Evolutionary conservation across 1,140 invertebrate genomes (phyloP).

Genomic region (Sycophila sp.): DNA sequence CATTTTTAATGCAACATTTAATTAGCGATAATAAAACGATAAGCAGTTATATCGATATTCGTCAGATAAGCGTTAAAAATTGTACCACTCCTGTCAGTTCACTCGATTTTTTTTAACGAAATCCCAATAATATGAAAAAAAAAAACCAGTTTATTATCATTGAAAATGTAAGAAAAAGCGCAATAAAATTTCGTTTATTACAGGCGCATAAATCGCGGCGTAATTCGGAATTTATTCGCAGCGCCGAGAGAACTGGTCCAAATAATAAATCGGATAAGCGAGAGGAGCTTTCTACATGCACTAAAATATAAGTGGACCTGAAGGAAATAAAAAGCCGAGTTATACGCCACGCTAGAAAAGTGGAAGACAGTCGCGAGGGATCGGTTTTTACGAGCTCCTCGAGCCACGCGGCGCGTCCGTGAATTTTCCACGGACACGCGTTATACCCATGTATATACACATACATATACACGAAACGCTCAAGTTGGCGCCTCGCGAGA

Average conservation of each 20-base stretch:
- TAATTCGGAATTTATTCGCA: neutral
- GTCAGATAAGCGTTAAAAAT: no score
- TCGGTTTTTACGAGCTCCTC: constrained; percentile 24
- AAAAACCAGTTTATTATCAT: no score
- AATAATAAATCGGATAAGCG: constrained; percentile 22
- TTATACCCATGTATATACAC: neutral
- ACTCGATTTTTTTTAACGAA: no score
- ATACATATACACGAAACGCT: neutral
- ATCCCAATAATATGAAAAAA: no score
- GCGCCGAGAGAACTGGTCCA: constrained; percentile 16
- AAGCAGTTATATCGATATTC: no score
- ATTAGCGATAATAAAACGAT: no score
- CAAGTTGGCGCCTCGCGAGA: no score
- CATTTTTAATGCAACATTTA: no score
- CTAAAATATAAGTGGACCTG: neutral
- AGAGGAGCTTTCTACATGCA: neutral
- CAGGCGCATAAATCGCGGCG: no score
- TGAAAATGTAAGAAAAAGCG: no score
- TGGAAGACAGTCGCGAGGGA: neutral
- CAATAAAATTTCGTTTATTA: no score
- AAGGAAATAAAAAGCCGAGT: constrained; percentile 9
- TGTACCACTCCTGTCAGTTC: no score
- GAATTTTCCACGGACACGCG: neutral
- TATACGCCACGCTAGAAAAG: neutral
- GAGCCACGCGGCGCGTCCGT: neutral